phyloP scores from a whole-genome alignment of 2,797 vertebrate species.

The Lepilemur ruficaudatus region DNA sequence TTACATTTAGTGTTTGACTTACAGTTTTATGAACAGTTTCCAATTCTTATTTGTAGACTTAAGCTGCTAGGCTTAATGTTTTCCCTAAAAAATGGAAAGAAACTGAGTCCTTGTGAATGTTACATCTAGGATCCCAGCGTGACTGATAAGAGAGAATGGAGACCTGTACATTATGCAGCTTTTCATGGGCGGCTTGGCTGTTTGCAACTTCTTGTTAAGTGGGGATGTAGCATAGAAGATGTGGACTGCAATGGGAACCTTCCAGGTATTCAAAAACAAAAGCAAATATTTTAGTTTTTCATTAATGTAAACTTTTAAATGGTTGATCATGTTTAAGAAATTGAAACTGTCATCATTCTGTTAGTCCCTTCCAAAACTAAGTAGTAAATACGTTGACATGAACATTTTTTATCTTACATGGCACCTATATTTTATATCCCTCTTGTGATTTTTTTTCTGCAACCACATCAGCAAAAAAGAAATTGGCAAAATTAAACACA shows the following conservation, averaged over 20 bases:
- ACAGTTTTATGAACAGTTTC: constrained; percentile 24
- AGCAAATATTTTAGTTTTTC: constrained; percentile 37
- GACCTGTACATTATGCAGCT: constrained; percentile 86
- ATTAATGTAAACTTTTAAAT: constrained; percentile 21
- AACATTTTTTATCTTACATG: background rate
- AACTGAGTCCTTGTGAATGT: constrained; percentile 63
- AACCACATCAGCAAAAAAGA: background rate
- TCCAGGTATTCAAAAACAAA: constrained; percentile 82
- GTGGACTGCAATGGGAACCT: constrained; percentile 87
- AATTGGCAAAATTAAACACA: background rate
- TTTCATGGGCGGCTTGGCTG: constrained; percentile 89
- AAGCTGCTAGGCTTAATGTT: constrained; percentile 33
- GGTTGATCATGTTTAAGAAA: constrained; percentile 25
- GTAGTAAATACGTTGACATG: background rate
- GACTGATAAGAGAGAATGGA: constrained; percentile 86
- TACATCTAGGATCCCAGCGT: constrained; percentile 82
- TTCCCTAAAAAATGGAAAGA: constrained; percentile 5
- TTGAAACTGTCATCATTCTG: constrained; percentile 21
- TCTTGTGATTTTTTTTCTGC: background rate
- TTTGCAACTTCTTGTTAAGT: constrained; percentile 87
- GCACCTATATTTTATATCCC: background rate
- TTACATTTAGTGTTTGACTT: constrained; percentile 7
- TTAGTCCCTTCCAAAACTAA: background rate
- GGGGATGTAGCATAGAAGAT: constrained; percentile 84
- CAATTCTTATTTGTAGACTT: constrained; percentile 31